These are phyloP conservation scores for Hybos culiciformis DNA, from an alignment of 2,888 invertebrate genomes.

Conservation along the genomic window DNA sequence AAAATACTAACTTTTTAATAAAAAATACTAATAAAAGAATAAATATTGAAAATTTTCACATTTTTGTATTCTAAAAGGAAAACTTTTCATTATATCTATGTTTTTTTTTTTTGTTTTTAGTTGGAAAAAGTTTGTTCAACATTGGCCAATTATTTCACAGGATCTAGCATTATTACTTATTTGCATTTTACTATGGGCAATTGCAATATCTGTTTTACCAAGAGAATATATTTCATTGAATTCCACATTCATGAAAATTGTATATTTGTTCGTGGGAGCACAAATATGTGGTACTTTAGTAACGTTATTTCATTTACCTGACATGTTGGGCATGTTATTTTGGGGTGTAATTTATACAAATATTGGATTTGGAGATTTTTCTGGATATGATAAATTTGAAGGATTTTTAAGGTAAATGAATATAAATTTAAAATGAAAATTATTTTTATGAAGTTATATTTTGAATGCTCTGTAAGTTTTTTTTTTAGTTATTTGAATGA, in stretches of 20 bases:
- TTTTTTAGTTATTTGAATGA: too few species aligned
- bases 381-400: conserved; percentile 36
- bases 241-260: conserved; percentile 30
- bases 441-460: background rate
- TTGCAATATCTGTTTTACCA: conserved; percentile 30
- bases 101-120: conserved; percentile 15
- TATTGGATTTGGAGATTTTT: conserved; percentile 37
- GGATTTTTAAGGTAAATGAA: conserved; percentile 37
- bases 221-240: conserved; percentile 23
- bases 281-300: conserved; percentile 29
- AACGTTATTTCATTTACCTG: conserved; percentile 33
- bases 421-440: background rate
- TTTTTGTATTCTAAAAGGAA: too few species aligned
- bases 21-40: too few species aligned
- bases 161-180: conserved; percentile 28
- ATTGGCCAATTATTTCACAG: conserved; percentile 30
- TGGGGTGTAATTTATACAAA: conserved; percentile 43
- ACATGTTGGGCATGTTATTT: conserved; percentile 49
- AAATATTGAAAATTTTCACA: too few species aligned
- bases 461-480: background rate
- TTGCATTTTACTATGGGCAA: conserved; percentile 32
- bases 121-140: conserved; percentile 27
- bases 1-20: too few species aligned
- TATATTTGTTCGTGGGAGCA: conserved; percentile 32
- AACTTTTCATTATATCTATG: too few species aligned